Evolutionary conservation across 2,797 vertebrate genomes (phyloP).

Genomic region (Poeciliopsis paucimaculata): DNA sequence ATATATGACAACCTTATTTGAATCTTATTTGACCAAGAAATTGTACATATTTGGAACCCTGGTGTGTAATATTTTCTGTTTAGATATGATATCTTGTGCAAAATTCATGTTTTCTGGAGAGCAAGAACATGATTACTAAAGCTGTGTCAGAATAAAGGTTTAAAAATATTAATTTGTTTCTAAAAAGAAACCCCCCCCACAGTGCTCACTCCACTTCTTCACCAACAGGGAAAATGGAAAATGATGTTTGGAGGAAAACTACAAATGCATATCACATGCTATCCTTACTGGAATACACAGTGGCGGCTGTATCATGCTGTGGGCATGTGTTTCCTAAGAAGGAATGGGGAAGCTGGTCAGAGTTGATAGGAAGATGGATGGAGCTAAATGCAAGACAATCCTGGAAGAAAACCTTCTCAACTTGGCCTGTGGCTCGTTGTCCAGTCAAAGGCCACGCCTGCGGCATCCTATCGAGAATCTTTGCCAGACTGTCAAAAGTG

Average conservation of each 20-base stretch:
- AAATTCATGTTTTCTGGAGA: background rate
- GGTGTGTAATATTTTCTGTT: background rate
- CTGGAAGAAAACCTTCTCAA: background rate
- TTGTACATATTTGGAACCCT: background rate
- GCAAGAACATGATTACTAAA: background rate
- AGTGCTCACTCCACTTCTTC: background rate
- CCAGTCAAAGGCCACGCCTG: background rate
- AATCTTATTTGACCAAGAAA: conserved; percentile 53
- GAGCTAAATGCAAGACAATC: background rate
- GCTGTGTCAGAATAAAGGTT: background rate
- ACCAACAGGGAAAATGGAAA: background rate
- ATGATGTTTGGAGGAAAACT: background rate
- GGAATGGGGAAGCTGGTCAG: background rate
- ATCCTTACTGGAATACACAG: background rate
- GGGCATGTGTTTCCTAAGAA: background rate
- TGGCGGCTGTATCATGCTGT: background rate
- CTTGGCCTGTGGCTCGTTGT: background rate
- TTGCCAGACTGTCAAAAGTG: background rate
- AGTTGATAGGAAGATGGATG: background rate
- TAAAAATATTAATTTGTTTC: background rate
- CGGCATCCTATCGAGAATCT: background rate
- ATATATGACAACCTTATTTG: conserved; percentile 62
- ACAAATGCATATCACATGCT: background rate
- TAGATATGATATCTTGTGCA: background rate
- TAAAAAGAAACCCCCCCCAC: background rate